Evolutionary conservation across 2,113 vertebrate species (phyloP).

Genomic region (Hydrochoerus hydrochaeris): DNA sequence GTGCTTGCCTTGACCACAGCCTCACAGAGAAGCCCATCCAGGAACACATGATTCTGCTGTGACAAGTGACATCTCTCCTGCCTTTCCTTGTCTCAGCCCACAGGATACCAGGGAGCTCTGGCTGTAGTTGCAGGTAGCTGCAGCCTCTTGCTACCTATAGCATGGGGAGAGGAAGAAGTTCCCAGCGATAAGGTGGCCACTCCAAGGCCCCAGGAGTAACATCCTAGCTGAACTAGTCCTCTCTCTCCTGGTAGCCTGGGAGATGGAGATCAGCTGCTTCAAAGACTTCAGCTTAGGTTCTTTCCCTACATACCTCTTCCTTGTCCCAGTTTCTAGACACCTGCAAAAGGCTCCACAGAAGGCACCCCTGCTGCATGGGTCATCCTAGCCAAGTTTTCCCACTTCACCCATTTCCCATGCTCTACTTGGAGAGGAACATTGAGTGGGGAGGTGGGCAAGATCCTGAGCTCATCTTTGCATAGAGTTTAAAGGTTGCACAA

Average conservation of each 20-base stretch:
- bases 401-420: not conserved
- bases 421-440: not conserved
- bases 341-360: not conserved
- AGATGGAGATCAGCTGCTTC: not conserved
- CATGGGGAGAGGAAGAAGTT: too few relatives aligned
- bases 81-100: not conserved
- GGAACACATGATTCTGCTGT: not conserved
- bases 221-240: not conserved
- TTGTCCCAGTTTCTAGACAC: not conserved
- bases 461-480: not conserved
- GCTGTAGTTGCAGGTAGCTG: not conserved
- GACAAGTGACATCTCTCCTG: too few relatives aligned
- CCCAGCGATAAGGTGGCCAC: not conserved
- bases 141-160: not conserved
- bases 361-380: not conserved
- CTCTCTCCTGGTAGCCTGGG: not conserved
- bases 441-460: not conserved
- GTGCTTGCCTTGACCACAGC: not conserved
- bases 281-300: not conserved
- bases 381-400: not conserved
- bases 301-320: too few relatives aligned
- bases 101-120: not conserved
- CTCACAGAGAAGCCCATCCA: not conserved
- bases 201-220: not conserved
- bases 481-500: not conserved